Conservation (phyloP, 2,113 vertebrate genomes). For the Nothoprocta perdicaria region DNA sequence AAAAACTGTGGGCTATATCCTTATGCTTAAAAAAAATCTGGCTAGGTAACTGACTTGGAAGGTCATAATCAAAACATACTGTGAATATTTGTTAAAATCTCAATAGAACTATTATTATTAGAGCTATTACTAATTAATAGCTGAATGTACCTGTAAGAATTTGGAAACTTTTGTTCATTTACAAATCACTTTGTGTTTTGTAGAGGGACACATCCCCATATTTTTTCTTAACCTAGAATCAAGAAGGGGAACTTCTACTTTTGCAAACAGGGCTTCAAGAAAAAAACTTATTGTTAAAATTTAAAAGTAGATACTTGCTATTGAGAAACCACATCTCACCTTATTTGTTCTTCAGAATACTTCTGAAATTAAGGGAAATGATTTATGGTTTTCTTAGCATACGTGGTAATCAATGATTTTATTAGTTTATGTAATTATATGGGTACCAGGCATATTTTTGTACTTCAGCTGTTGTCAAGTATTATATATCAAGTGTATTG, state of each 20-base stretch:
- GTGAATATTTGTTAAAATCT: not conserved
- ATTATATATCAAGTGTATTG: not conserved
- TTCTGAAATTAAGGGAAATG: not conserved
- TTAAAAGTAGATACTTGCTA: not conserved
- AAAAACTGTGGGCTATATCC: not conserved
- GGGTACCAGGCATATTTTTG: not conserved
- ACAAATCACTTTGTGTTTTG: not conserved
- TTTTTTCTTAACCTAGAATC: not conserved
- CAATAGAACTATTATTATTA: not conserved
- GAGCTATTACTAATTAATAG: not conserved
- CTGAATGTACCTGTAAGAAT: not conserved
- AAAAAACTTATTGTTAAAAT: not conserved
- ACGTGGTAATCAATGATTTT: not conserved
- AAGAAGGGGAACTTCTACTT: not conserved
- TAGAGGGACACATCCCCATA: not conserved
- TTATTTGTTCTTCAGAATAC: not conserved
- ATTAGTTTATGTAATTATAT: not conserved
- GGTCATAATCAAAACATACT: not conserved
- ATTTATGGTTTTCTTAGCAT: not conserved
- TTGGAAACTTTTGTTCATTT: not conserved
- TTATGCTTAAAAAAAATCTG: not conserved
- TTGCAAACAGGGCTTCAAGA: not conserved
- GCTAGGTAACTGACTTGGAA: not conserved
- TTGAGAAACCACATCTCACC: not conserved
- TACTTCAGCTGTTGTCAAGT: not conserved